Evolutionary conservation across 1,140 invertebrate genomes (phyloP), one percentile per base, ranked within the genome.

Genomic region (Drosophila seguyi): DNA sequence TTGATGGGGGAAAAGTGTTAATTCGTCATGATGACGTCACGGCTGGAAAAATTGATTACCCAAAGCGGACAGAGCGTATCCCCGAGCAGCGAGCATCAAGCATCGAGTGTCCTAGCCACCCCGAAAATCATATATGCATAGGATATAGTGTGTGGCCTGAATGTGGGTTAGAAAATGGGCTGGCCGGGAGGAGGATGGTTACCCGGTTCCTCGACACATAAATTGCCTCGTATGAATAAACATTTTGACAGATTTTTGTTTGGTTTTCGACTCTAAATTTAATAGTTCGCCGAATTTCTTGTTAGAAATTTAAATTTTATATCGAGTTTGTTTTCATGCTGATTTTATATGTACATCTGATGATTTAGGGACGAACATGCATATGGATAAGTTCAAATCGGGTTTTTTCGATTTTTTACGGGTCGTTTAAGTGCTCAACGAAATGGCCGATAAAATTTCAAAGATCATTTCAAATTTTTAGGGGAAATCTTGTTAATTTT

Each of bases 11-110:
- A 74, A 75, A 84, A 85, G 56, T 83, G 67, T 67, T 68, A 84
- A 85, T 85, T 85, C 81, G 81, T 78, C 82, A 85, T 72, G 82
- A 85, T 85, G 82, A 85, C 82, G 82, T 85, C 82, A 85, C 81
- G 82, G 75, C 62, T 78, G 13, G 44, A 25, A 53, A 69, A 85
- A 85, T 85, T 76, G 76, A 85, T 85, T 85, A 84, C 42, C 52
- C 39, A 55, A 79, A 63, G 56, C 71, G 61, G 79, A 66, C 75
- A 82, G 52, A 72, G 79, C 80, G 79, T 82, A n/a, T 82, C 80
- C 79, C 60, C 25, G 25, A 25, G 25, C 25, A 25, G 25, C 25
- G 4, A 2, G 25, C 2, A 25, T 50, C 48, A 13, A 53, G 50
- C 41, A 52, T 34, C 48, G 50, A 53, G 52, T 36, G 16, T 36